Conservation (phyloP, 2,888 invertebrate genomes). For the Gisinianus flammeolus region DNA sequence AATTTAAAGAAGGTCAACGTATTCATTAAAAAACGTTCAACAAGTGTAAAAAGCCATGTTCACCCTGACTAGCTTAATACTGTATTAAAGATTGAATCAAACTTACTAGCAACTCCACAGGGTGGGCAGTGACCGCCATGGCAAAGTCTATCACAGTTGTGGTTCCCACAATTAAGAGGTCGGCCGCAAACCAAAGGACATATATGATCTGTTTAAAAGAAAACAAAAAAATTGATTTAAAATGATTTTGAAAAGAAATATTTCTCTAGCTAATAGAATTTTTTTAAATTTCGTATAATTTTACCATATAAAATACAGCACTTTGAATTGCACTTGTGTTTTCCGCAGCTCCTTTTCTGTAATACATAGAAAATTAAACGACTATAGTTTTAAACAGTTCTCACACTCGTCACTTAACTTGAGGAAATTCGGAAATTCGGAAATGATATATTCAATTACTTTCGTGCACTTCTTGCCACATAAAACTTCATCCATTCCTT, state of each 20-base stretch:
- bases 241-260: too few species aligned
- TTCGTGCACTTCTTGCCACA: conserved; percentile 92
- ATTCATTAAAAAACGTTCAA: conserved; percentile 6
- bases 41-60: too few species aligned
- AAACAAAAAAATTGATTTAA: conserved; percentile 62
- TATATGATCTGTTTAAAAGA: conserved; percentile 82
- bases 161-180: conserved; percentile 82
- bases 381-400: conserved; percentile 45
- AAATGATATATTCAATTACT: conserved; percentile 62
- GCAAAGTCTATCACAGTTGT: conserved; percentile 86
- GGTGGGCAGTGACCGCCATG: conserved; percentile 84
- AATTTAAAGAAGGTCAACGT: background rate
- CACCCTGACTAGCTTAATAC: conserved; percentile 8
- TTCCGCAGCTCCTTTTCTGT: conserved; percentile 80
- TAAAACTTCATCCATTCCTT: conserved; percentile 74
- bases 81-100: conserved; percentile 18
- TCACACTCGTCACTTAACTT: background rate
- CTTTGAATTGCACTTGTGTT: conserved; percentile 85
- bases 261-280: too few species aligned
- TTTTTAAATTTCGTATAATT: background rate
- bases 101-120: conserved; percentile 77
- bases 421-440: background rate
- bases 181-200: conserved; percentile 84
- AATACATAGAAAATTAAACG: conserved; percentile 49
- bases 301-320: conserved; percentile 66